These are phyloP conservation scores for Alouatta palliata DNA, from an alignment of 2,113 vertebrate species.

Conservation along the genomic window DNA sequence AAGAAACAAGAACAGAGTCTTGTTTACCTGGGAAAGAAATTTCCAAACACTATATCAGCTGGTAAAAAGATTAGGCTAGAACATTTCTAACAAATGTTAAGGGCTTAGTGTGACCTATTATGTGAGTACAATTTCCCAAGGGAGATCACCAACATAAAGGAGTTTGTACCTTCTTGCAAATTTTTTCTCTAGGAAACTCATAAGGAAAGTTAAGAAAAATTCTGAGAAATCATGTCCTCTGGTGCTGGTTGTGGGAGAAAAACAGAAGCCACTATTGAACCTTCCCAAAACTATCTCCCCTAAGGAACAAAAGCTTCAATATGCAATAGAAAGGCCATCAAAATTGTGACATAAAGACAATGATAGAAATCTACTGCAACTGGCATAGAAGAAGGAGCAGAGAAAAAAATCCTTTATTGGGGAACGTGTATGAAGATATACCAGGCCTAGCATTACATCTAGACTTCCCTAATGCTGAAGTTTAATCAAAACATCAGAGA, in stretches of 20 bases:
- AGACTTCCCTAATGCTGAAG: neutral
- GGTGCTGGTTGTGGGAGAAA: neutral
- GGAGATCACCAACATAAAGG: neutral
- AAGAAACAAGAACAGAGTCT: neutral
- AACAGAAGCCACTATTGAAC: neutral
- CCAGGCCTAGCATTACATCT: neutral
- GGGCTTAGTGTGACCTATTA: neutral
- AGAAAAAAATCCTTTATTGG: neutral
- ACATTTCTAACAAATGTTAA: neutral
- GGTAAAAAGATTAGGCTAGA: neutral
- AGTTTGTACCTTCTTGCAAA: neutral
- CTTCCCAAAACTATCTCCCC: neutral
- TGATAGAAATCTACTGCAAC: neutral
- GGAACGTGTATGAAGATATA: neutral
- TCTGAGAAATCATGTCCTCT: neutral
- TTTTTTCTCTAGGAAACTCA: neutral
- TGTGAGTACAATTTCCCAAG: neutral
- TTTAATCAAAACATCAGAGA: neutral
- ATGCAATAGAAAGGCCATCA: neutral
- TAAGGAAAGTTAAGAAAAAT: neutral
- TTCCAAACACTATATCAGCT: neutral
- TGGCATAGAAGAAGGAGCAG: neutral
- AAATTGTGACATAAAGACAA: neutral
- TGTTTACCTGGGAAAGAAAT: neutral
- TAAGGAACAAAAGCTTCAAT: neutral